A percentile compares a stretch with the other conserved stretches of the same genome.
Evolutionary conservation across 2,797 vertebrate species (phyloP).

Genomic region (Euphonia xanthogaster): DNA sequence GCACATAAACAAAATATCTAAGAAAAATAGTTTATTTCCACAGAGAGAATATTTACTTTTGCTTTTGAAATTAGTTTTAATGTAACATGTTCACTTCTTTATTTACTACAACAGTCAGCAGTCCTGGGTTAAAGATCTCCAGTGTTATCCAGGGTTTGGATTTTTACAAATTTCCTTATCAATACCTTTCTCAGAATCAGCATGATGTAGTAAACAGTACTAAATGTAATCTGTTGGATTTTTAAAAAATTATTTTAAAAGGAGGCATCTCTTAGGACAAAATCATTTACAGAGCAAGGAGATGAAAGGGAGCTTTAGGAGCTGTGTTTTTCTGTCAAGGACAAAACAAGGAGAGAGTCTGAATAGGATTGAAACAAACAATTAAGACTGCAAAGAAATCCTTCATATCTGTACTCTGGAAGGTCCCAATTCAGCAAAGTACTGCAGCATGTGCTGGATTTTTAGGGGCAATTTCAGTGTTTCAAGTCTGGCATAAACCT

Average conservation of each 20-base stretch:
- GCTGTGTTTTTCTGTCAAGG: not conserved
- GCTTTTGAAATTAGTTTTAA: not conserved
- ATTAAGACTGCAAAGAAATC: not conserved
- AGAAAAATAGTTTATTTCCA: not conserved
- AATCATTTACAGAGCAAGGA: not conserved
- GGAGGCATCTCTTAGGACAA: not conserved
- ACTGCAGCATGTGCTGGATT: not conserved
- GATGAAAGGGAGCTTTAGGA: not conserved
- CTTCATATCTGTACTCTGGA: not conserved
- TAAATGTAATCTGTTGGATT: not conserved
- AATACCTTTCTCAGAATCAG: not conserved
- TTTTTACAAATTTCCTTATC: not conserved
- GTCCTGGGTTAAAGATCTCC: not conserved
- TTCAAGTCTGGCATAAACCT: not conserved
- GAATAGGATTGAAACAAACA: not conserved
- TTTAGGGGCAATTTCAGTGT: not conserved
- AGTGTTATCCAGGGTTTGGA: not conserved
- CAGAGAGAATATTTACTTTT: not conserved
- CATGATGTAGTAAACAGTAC: not conserved
- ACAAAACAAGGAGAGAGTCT: not conserved
- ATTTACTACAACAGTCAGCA: not conserved
- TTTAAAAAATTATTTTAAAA: not conserved
- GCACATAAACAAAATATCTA: not conserved
- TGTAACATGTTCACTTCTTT: not conserved
- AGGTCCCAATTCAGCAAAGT: not conserved